Evolutionary conservation across 2,797 vertebrate species (phyloP).

Genomic region (Lagodon rhomboides): DNA sequence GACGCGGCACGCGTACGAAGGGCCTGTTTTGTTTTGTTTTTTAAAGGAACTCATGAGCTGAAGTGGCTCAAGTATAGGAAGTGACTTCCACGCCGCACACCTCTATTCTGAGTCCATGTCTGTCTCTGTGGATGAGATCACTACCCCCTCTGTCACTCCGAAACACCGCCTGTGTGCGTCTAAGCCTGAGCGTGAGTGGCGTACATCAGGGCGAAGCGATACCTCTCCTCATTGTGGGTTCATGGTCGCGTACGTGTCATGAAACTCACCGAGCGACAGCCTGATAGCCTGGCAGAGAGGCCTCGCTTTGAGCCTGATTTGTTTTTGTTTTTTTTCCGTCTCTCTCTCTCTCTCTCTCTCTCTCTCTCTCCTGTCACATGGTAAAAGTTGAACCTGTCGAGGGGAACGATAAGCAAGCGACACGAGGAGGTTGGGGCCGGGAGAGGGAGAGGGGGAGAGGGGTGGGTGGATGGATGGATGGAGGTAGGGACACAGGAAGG

Average conservation of each 20-base stretch:
- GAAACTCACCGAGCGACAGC: slow-evolving; percentile 64
- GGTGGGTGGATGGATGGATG: slow-evolving; percentile 49
- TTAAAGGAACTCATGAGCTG: slow-evolving; percentile 23
- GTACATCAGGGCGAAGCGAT: slow-evolving; percentile 65
- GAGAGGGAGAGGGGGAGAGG: slow-evolving; percentile 42
- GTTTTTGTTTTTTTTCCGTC: slow-evolving; percentile 58
- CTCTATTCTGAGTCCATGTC: slow-evolving; percentile 54
- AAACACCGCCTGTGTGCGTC: slow-evolving; percentile 55
- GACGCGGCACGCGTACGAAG: slow-evolving; percentile 7
- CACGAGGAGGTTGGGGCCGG: slow-evolving; percentile 66
- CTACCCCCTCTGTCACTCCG: slow-evolving; percentile 62
- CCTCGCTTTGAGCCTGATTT: slow-evolving; percentile 77
- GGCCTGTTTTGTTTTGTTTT: slow-evolving; percentile 38
- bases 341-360: slow-evolving; percentile 41
- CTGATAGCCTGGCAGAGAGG: slow-evolving; percentile 70
- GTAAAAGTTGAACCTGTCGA: slow-evolving; percentile 74
- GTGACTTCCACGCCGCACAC: slow-evolving; percentile 40
- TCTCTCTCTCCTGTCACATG: slow-evolving; percentile 77
- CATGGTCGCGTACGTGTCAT: slow-evolving; percentile 69
- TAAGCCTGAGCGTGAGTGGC: slow-evolving; percentile 59
- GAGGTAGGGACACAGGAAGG: slow-evolving; percentile 52
- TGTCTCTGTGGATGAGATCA: slow-evolving; percentile 77
- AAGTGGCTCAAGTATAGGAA: slow-evolving; percentile 42
- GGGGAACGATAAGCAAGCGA: slow-evolving; percentile 75
- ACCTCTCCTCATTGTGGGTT: slow-evolving; percentile 74